phyloP scores from a whole-genome alignment of 2,888 invertebrate species.

The Aleiodes leptofemur region DNA sequence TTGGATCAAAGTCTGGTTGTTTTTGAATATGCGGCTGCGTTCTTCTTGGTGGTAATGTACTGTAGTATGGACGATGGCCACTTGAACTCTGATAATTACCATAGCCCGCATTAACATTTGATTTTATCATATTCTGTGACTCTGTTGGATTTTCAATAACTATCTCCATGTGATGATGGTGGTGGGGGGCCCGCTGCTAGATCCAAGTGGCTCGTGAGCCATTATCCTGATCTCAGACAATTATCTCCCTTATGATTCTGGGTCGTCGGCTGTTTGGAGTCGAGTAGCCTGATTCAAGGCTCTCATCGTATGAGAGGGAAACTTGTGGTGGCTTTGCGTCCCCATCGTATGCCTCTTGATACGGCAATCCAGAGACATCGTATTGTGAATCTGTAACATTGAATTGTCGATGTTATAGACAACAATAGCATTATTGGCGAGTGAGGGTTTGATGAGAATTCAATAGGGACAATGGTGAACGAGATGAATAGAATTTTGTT shows the following conservation, averaged over 20 bases:
- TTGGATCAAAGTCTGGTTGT: slow-evolving; percentile 55
- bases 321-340: slow-evolving; percentile 92
- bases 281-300: slow-evolving; percentile 94
- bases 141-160: slow-evolving; percentile 70
- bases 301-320: slow-evolving; percentile 94
- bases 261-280: slow-evolving; percentile 95
- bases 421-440: slow-evolving; percentile 9
- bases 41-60: slow-evolving; percentile 55
- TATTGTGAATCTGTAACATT: slow-evolving; percentile 88
- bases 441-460: not conserved
- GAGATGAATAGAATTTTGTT: not conserved
- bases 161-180: slow-evolving; percentile 70
- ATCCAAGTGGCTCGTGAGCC: slow-evolving; percentile 75
- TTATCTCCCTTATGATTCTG: slow-evolving; percentile 95
- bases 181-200: slow-evolving; percentile 73
- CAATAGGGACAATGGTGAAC: not conserved
- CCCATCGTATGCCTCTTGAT: slow-evolving; percentile 85
- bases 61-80: slow-evolving; percentile 55
- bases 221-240: slow-evolving; percentile 82
- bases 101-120: slow-evolving; percentile 51
- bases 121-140: slow-evolving; percentile 44
- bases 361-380: slow-evolving; percentile 94
- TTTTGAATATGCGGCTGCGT: slow-evolving; percentile 8
- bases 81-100: slow-evolving; percentile 43
- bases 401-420: not conserved